These are phyloP conservation scores for Lasioglossum lativentre DNA, from an alignment of 2,888 invertebrate species.

Conservation along the genomic window DNA sequence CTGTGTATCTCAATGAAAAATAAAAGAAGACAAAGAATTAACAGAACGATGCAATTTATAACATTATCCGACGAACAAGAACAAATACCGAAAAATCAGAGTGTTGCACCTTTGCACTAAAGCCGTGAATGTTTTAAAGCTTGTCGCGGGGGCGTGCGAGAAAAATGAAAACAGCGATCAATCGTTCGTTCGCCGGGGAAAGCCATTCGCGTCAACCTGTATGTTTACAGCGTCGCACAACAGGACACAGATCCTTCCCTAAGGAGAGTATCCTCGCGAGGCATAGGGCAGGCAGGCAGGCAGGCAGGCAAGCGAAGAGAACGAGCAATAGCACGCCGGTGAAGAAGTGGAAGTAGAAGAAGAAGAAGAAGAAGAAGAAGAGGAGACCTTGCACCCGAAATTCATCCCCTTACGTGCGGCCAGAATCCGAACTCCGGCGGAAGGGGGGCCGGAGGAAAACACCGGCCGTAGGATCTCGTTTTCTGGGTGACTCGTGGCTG, in stretches of 20 bases:
- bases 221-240: conserved; percentile 5
- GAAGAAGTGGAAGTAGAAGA: neutral
- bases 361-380: neutral
- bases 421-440: conserved; percentile 37
- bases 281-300: neutral
- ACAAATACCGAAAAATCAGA: neutral
- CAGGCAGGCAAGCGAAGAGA: neutral
- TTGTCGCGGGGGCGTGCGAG: neutral
- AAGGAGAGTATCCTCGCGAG: conserved; percentile 19
- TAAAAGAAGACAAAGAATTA: neutral
- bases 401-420: conserved; percentile 47
- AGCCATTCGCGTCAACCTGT: neutral
- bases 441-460: conserved; percentile 37
- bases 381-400: conserved; percentile 52
- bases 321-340: neutral
- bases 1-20: neutral
- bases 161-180: neutral
- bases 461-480: conserved; percentile 50
- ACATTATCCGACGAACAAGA: neutral
- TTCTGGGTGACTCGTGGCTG: conserved; percentile 64
- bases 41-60: neutral
- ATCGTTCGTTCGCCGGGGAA: neutral
- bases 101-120: neutral
- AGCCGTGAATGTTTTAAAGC: too few species aligned
- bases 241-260: conserved; percentile 3